These are phyloP conservation scores for Caranx ignobilis DNA, from an alignment of 2,113 vertebrate genomes.

Conservation along the genomic window DNA sequence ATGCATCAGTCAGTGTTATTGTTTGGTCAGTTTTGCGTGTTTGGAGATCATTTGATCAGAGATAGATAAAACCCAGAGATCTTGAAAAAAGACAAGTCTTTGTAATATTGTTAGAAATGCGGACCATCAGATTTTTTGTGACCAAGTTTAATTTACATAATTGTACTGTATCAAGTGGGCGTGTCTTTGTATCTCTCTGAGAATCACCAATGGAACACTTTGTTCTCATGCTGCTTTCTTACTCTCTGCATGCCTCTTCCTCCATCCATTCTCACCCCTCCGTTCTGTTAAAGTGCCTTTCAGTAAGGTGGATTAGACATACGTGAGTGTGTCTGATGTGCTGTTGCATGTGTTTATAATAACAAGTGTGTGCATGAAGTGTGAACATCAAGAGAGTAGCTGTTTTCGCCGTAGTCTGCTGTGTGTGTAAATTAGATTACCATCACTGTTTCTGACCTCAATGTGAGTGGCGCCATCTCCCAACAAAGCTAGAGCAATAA, in stretches of 20 bases:
- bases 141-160: neutral
- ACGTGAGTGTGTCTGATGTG: slow-evolving; percentile 6
- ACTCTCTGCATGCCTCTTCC: neutral
- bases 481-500: slow-evolving; percentile 62
- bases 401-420: slow-evolving; percentile 43
- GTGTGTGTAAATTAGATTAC: slow-evolving; percentile 74
- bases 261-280: neutral
- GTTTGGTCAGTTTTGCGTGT: neutral
- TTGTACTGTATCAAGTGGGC: neutral
- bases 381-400: slow-evolving; percentile 42
- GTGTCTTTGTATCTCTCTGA: neutral
- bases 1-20: neutral
- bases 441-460: slow-evolving; percentile 76
- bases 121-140: neutral
- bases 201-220: neutral
- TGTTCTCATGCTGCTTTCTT: neutral
- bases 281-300: slow-evolving; percentile 32
- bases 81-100: neutral
- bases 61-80: neutral
- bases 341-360: slow-evolving; percentile 9
- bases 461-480: slow-evolving; percentile 64
- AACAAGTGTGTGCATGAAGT: slow-evolving; percentile 14
- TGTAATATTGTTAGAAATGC: neutral
- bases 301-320: slow-evolving; percentile 39
- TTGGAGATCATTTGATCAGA: neutral